Conservation (phyloP, 2,888 invertebrate species). For the Nomada goodeniana region DNA sequence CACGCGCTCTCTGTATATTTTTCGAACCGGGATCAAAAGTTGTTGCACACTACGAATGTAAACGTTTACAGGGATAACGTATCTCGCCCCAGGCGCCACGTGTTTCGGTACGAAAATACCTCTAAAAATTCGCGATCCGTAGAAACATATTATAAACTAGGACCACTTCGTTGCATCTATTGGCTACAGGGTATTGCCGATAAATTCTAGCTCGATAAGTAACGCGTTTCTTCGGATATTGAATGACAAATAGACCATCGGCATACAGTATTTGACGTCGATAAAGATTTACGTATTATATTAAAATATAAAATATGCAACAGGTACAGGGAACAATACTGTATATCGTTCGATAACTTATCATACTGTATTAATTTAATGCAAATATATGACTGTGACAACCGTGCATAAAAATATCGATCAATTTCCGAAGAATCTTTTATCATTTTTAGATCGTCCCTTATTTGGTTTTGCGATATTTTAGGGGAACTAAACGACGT, state of each 20-base stretch:
- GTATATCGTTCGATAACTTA: too few relatives aligned
- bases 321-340: too few relatives aligned
- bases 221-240: background rate
- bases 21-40: conserved; percentile 29
- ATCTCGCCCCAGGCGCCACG: conserved; percentile 25
- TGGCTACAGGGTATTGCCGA: background rate
- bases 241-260: too few relatives aligned
- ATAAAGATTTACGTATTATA: background rate
- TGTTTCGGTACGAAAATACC: conserved; percentile 38
- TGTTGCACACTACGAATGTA: conserved; percentile 26
- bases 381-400: conserved; percentile 27
- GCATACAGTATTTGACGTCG: background rate
- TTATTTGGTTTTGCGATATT: conserved; percentile 58
- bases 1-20: conserved; percentile 24
- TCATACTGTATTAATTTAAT: background rate
- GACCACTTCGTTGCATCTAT: conserved; percentile 7
- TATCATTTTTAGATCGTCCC: conserved; percentile 66
- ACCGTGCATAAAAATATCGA: background rate
- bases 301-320: too few relatives aligned
- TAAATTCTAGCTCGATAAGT: conserved; percentile 1
- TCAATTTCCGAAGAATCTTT: conserved; percentile 52
- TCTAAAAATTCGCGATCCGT: conserved; percentile 34
- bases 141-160: conserved; percentile 12
- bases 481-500: too few relatives aligned
- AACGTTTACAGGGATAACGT: conserved; percentile 40